phyloP scores from a whole-genome alignment of 2,797 vertebrate species.

The Perodicticus potto region DNA sequence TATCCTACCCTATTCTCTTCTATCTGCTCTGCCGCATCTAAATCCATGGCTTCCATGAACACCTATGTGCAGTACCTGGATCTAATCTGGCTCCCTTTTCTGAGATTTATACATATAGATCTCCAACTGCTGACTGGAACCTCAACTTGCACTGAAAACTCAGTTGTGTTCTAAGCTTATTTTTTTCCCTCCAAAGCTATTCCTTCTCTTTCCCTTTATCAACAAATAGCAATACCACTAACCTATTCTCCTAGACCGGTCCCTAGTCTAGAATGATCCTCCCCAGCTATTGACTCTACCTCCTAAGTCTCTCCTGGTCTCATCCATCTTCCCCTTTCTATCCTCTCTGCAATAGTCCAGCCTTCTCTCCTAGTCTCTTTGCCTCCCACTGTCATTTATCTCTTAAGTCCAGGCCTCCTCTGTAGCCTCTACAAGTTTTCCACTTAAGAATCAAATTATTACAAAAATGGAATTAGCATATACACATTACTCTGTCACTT shows the following conservation, averaged over 20 bases:
- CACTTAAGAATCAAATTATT: conserved; percentile 22
- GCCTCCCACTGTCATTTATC: not conserved
- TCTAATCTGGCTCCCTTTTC: not conserved
- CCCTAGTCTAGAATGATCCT: not conserved
- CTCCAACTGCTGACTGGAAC: not conserved
- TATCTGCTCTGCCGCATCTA: not conserved
- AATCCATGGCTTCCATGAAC: not conserved
- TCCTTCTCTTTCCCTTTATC: not conserved
- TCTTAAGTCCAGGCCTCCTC: not conserved
- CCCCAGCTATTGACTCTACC: not conserved
- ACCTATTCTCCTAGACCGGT: not conserved
- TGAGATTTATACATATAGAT: not conserved
- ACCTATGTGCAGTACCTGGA: not conserved
- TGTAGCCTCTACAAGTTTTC: not conserved
- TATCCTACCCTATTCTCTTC: not conserved
- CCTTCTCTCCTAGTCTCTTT: not conserved
- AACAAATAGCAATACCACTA: not conserved
- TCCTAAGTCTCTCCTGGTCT: not conserved
- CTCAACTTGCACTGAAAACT: not conserved
- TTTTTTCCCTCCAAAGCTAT: not conserved
- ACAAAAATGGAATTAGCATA: not conserved
- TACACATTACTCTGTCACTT: not conserved
- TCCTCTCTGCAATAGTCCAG: not conserved
- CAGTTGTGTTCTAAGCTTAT: not conserved
- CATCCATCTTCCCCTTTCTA: not conserved